These are phyloP conservation scores for mouse (Mus musculus) DNA, from an alignment of 2,113 vertebrate species.

Conservation along the genomic window GRCm39 chr3:153232001-153232500, in stretches of 20 bases:
- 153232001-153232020: rapidly evolving
- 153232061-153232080: background rate
- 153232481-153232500: background rate
- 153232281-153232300: background rate
- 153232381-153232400: background rate
- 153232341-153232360: background rate
- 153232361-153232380: background rate
- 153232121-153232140: background rate
- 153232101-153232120: background rate
- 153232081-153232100: background rate
- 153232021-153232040: background rate
- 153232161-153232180: background rate
- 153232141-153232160: background rate
- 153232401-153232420: background rate
- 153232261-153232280: background rate
- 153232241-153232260: background rate
- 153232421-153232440: background rate
- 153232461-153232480: background rate
- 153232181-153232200: background rate
- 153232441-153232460: no score
- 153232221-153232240: background rate
- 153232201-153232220: background rate
- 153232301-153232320: background rate
- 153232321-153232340: background rate
- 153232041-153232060: background rate